These are phyloP conservation scores for Haemorhous mexicanus DNA, from an alignment of 2,113 vertebrate genomes.

Conservation along the genomic window DNA sequence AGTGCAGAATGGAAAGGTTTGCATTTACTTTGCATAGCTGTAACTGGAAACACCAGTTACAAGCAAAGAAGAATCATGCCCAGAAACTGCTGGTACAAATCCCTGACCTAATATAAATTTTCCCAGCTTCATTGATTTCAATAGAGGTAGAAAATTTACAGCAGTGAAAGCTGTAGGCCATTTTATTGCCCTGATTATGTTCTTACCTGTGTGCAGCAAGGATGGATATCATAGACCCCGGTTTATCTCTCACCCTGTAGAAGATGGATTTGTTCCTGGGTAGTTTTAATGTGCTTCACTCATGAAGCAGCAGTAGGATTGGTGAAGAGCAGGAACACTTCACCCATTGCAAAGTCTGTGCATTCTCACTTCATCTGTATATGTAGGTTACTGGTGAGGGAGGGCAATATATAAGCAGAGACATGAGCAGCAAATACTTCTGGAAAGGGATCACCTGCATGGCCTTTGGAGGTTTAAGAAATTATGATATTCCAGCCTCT, in stretches of 20 bases:
- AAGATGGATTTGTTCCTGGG: background rate
- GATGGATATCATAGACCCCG: background rate
- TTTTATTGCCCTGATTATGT: background rate
- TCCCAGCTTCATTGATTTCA: background rate
- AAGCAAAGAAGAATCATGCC: background rate
- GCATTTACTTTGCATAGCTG: background rate
- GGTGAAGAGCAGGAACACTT: background rate
- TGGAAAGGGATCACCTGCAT: background rate
- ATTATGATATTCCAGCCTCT: background rate
- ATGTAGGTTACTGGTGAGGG: background rate
- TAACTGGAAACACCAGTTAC: background rate
- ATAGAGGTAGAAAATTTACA: background rate
- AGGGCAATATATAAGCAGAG: background rate
- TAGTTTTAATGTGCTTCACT: background rate
- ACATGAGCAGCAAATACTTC: background rate
- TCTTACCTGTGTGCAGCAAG: background rate
- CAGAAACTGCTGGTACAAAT: background rate
- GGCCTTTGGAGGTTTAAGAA: background rate
- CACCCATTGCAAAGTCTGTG: background rate
- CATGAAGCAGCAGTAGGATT: background rate
- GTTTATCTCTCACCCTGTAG: background rate
- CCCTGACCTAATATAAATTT: background rate
- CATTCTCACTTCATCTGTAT: background rate
- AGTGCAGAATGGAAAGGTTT: background rate
- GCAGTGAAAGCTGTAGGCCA: background rate